Base-by-base conservation (phyloP, 2,113 vertebrate genomes). In the Abramis brama region DNA sequence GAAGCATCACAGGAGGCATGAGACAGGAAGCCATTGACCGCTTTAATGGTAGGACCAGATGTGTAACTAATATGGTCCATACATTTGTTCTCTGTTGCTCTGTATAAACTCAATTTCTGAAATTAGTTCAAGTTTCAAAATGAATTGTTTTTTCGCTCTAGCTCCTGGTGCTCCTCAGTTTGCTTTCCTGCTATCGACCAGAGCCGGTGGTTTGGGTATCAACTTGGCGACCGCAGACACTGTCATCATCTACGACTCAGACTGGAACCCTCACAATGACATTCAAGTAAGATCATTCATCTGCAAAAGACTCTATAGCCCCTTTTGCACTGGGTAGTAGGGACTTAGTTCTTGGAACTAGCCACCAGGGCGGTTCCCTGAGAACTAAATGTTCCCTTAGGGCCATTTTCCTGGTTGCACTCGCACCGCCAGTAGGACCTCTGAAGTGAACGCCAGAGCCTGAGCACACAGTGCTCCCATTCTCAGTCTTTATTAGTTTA, bases 201-300 rank as follows among this genome's bases (percentile, higher is more conserved):
- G 98, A 91, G 98, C 98, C 77, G 98, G 98, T 33, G 98, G 98
- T 86, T 94, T 99, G 88, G 98, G 98, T 6, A 99, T 99, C 93
- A 99, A 99, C 91, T 91, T 99, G 93, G 98, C 98, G 86, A 99
- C 98, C 19, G 98, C 98, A 74, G 98, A 99, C 94, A 99, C 98
- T 0, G 98, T 99, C 86, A 93, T 99, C 88, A 99, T 99, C 87
- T 99, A 99, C 36, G 98, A 99, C 90, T 99, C 98, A 0, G 98
- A 99, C 93, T 99, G 98, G 98, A 99, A 99, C 88, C 98, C 98
- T 9, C 98, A 99, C 92, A 99, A 99, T 81, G 98, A 99, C 91
- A 98, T 99, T 87, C 98, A 99, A 96, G 98, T 97, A 57, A 88
- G 94, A 90, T 6, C 5, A 12, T 5, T 30, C 23, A 11, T 39